These are phyloP conservation scores for Lampris megalopsis DNA, from an alignment of 2,113 vertebrate genomes.

Conservation along the genomic window DNA sequence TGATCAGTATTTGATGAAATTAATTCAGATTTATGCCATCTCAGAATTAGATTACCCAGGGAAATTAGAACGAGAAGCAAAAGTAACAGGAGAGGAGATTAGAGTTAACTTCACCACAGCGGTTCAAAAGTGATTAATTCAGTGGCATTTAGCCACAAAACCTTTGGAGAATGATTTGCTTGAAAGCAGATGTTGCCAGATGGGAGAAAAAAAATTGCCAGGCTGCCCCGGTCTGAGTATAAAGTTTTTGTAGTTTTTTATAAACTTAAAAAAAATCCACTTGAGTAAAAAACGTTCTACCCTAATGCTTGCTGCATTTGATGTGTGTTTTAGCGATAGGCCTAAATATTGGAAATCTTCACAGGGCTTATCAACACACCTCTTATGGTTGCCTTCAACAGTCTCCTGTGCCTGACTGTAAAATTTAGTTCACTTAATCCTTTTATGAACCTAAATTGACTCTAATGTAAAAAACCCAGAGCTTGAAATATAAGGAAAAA, in stretches of 20 bases:
- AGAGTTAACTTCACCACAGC: slow-evolving; percentile 53
- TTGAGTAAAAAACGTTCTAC: not conserved
- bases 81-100: slow-evolving; percentile 25
- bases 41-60: slow-evolving; percentile 67
- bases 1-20: slow-evolving; percentile 70
- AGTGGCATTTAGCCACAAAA: slow-evolving; percentile 54
- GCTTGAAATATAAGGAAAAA: slow-evolving; percentile 56
- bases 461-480: slow-evolving; percentile 53
- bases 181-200: not conserved
- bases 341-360: no score
- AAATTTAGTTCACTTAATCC: slow-evolving; percentile 38
- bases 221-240: not conserved
- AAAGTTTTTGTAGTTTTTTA: not conserved
- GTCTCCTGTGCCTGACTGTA: not conserved
- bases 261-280: not conserved
- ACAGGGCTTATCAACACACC: not conserved
- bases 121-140: slow-evolving; percentile 55
- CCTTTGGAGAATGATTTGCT: slow-evolving; percentile 17
- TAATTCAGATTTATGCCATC: slow-evolving; percentile 69
- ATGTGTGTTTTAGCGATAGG: not conserved
- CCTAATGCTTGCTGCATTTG: not conserved
- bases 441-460: slow-evolving; percentile 44
- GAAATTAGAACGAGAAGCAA: slow-evolving; percentile 58
- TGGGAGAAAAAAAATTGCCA: not conserved
- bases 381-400: not conserved